Base-by-base conservation (phyloP, 2,888 invertebrate species). In the Chydorus sphaericus region DNA sequence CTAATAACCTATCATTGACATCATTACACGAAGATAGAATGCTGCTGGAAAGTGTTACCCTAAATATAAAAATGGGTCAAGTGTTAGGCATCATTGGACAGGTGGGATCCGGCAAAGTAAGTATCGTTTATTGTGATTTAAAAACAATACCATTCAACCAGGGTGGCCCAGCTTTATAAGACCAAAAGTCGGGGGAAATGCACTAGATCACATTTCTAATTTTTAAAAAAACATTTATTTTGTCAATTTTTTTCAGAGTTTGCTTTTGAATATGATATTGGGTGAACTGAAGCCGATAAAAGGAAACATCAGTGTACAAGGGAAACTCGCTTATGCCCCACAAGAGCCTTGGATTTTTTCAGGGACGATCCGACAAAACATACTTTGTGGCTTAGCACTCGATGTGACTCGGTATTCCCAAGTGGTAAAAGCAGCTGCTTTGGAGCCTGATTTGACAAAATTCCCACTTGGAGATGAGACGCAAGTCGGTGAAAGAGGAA, bases 391-490 rank as follows among this genome's bases (percentile, higher is more conserved):
- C 29, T 48, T 48, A 38, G 44, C 38, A 8, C 61, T 50, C 57
- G 65, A 71, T 16, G 72, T 75, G 18, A 68, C 68, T 0, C 78
- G 81, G 63, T 88, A 87, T 65, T 72, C 77, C 58, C 75, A 81
- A 66, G 85, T 83, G 75, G 68, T 82, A 75, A 68, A 72, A 78
- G 58, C 82, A 81, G 36, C 83, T 64, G 79, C 83, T 14, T 74
- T 85, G 59, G 80, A 80, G 65, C 69, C 79, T 57, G 90, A 91
- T 69, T 81, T 90, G 65, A 69, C 75, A 7, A 71, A 85, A 59
- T 75, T 90, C 64, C 85, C 86, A n/a, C 79, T 82, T 62, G 86
- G 86, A 1, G 90, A 90, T 69, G 79, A 80, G 68, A 90, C 89
- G 0, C 70, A 86, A 20, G 86, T 91, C 1, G 94, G 91, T 1